Base-by-base conservation (phyloP, 2,797 vertebrate genomes). In the Epinephelus awoara region DNA sequence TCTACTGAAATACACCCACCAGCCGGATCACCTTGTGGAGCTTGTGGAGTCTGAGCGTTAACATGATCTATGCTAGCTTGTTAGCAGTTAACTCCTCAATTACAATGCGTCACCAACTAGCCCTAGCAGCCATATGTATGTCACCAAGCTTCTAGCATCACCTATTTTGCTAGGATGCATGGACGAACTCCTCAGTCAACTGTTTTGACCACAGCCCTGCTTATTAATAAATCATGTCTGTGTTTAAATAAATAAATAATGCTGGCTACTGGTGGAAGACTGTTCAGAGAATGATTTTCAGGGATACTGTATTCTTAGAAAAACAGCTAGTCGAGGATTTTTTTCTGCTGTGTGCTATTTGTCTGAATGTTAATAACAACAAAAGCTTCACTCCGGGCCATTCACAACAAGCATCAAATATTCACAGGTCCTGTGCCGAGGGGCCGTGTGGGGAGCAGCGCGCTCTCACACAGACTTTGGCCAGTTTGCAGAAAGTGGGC, bases 341-440 rank as follows among this genome's bases (percentile, higher is more conserved):
- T 67, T 69, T 63, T 18, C 46, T 62, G 42, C 29, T 64, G 51
- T 64, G 65, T 54, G 51, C 7, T 21, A 58, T 72, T 80, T 85
- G 75, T 85, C 72, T 21, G 51, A 67, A 61, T 67, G 75, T 77
- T 75, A 71, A 75, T 72, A 82, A 81, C 18, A 72, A 75, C 63
- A 77, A 72, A 79, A 42, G 27, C 49, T n/a, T 79, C 4, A 70
- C 74, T 85, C 15, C 52, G 51, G 75, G 79, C 70, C n/a, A 27
- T 77, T 85, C 69, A 82, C 85, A 84, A 81, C 81, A 72, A 74
- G 64, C 85, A 83, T 92, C 51, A 86, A 89, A 87, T 82, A 90
- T 87, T 91, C 85, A 88, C 83, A 75, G 75, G 70, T 68, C 54
- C 52, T 64, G 83, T 59, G 73, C 74, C 6, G 8, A 9, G 64